Base-by-base conservation (phyloP, 2,797 vertebrate species). In the Onychomys arenicola region DNA sequence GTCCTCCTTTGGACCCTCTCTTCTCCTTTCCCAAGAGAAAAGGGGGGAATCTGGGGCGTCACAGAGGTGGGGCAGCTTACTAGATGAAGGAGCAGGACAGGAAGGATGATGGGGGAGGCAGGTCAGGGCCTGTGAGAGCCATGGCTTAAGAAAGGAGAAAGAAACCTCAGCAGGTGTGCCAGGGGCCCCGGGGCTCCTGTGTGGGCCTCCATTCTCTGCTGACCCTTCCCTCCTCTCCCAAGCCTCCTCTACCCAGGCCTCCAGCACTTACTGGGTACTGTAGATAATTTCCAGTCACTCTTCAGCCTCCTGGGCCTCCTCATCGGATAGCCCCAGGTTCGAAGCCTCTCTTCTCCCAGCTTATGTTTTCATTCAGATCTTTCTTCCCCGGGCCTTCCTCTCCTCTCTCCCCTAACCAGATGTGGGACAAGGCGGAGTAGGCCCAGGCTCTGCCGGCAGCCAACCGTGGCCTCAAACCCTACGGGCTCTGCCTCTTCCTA, bases 401-500 rank as follows among this genome's bases (percentile, higher is more conserved):
- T 91, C 84, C 82, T 94, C 81, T 90, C 94, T 94, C 78, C 91
- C 86, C 61, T 87, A 61, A 81, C 78, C 95, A 95, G 90, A 61
- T 91, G 93, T 83, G 61, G 94, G 93, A 63, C 94, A 87, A 96
- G 95, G 76, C 98, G 9, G 92, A 49, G 91, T 11, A 92, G 82
- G 88, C 83, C 96, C 19, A 77, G 82, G 92, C 78, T 92, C 95
- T 92, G 83, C 85, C 87, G n/a, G 43, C 97, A 96, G 98, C 98
- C 99, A 98, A 98, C 98, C 67, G 59, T 89, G 97, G 91, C 96
- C 93, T 93, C 96, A 96, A 96, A 97, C 63, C 93, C 96, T 69
- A 59, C 27, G 71, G 95, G 97, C 98, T 96, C 98, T 96, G 97
- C 98, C 98, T 98, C 99, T 99, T 99, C 99, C 99, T 99, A 98